Evolutionary conservation across 2,797 vertebrate genomes (phyloP).

Genomic region (Mionectes olivaceus): DNA sequence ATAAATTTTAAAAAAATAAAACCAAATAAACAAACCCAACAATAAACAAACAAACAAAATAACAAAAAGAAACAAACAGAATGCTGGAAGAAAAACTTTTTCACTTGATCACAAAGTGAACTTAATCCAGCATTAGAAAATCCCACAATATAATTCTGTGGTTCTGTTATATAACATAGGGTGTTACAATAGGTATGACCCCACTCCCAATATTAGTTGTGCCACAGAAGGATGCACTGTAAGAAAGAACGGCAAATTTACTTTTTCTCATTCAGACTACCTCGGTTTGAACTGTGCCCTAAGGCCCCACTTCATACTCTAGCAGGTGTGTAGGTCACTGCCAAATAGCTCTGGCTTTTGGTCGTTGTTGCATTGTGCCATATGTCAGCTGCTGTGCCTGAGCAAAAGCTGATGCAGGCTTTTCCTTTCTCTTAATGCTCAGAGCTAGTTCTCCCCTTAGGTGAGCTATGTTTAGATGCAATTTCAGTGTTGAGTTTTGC

Average conservation of each 20-base stretch:
- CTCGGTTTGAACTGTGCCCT: background rate
- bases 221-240: background rate
- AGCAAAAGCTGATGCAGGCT: conserved; percentile 1
- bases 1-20: background rate
- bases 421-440: background rate
- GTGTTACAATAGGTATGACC: background rate
- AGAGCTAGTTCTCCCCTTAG: background rate
- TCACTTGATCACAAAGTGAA: background rate
- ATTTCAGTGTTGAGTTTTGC: background rate
- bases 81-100: background rate
- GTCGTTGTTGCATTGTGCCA: conserved; percentile 10
- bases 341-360: conserved; percentile 19
- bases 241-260: background rate
- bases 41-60: background rate
- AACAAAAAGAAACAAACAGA: too few species aligned
- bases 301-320: background rate
- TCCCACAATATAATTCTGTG: background rate
- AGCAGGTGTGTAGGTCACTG: conserved; percentile 38
- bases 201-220: background rate
- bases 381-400: conserved; percentile 12
- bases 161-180: background rate
- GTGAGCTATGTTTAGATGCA: background rate
- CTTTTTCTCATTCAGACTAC: background rate
- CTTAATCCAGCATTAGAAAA: background rate
- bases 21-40: background rate